Conservation (phyloP, 2,113 vertebrate species). For the Embiotoca jacksoni region DNA sequence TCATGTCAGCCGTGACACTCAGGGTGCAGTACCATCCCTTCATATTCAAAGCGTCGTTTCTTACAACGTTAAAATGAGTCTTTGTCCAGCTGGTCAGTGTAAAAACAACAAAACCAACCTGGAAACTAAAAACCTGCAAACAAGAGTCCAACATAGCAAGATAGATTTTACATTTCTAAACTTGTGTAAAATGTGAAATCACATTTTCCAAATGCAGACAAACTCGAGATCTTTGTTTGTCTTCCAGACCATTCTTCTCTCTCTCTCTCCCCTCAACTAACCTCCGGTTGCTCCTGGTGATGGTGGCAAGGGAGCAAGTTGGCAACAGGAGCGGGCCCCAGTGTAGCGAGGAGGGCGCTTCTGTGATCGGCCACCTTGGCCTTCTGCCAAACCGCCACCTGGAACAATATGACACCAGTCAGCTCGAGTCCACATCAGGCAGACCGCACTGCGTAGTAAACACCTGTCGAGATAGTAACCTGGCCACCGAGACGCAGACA, state of each 20-base stretch:
- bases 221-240: too few relatives aligned
- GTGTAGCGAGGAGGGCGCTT: conserved; percentile 91
- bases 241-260: background rate
- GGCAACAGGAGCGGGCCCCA: conserved; percentile 88
- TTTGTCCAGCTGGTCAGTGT: background rate
- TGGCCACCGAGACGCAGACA: background rate
- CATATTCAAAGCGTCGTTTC: conserved; percentile 21
- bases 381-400: conserved; percentile 97
- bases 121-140: too few relatives aligned
- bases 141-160: too few relatives aligned
- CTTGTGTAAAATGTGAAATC: background rate
- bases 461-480: conserved; percentile 46
- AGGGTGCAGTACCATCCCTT: background rate
- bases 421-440: conserved; percentile 37
- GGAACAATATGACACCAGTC: conserved; percentile 84
- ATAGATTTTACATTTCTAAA: background rate
- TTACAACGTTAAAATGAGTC: conserved; percentile 22
- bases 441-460: conserved; percentile 53
- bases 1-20: conserved; percentile 14
- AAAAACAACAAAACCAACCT: too few relatives aligned
- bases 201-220: too few relatives aligned
- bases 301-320: conserved; percentile 90
- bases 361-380: conserved; percentile 90
- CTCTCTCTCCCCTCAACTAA: conserved; percentile 73
- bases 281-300: conserved; percentile 89